These are phyloP conservation scores for Limnephilus marmoratus DNA, from an alignment of 2,888 invertebrate genomes.

Conservation along the genomic window DNA sequence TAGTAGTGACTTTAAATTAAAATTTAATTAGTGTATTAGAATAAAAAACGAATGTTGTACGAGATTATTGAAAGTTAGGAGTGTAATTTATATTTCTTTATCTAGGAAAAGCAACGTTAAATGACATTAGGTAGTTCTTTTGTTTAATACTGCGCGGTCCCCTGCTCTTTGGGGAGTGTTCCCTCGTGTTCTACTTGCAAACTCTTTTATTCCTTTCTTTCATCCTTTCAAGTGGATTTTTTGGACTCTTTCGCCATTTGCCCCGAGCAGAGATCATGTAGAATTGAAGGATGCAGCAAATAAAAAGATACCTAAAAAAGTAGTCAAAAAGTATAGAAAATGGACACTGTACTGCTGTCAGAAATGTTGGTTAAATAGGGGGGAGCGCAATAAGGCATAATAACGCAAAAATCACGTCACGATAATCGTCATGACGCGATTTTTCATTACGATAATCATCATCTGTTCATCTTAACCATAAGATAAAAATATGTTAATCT, in stretches of 20 bases:
- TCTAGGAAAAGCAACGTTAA: not conserved
- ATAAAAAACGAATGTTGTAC: no score
- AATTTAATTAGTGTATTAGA: no score
- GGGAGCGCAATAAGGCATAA: no score
- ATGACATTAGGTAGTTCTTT: not conserved
- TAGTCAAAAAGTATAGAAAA: not conserved
- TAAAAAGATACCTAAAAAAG: not conserved
- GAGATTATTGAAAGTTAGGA: not conserved
- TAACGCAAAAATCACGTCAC: no score
- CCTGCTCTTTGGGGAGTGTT: not conserved
- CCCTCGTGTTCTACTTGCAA: not conserved
- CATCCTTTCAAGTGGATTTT: not conserved
- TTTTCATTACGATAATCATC: no score
- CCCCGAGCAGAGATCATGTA: not conserved
- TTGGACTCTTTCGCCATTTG: not conserved
- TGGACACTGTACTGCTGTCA: no score
- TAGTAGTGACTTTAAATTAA: no score
- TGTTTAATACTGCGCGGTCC: not conserved
- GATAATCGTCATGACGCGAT: no score
- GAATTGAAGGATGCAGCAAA: not conserved
- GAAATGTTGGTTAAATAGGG: no score
- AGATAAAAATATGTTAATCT: no score
- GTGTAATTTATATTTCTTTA: not conserved
- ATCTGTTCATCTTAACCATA: no score
- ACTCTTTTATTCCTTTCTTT: not conserved